These are phyloP conservation scores for Strix uralensis DNA, from an alignment of 2,113 vertebrate genomes.

Conservation along the genomic window DNA sequence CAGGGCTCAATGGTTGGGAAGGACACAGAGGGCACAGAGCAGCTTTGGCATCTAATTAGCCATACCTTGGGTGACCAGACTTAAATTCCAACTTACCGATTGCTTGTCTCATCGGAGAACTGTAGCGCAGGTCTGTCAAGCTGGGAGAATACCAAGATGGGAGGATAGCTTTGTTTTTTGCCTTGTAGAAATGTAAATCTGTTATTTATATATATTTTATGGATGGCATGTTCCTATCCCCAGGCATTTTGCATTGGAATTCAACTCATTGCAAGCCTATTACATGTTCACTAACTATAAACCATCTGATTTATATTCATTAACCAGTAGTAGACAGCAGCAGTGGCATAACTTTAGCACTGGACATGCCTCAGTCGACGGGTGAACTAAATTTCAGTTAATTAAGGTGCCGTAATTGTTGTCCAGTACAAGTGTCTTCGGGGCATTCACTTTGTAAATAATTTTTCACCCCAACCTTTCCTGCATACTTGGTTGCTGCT, in stretches of 20 bases:
- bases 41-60: background rate
- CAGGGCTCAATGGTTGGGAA: background rate
- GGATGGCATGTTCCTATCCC: conserved; percentile 78
- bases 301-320: conserved; percentile 90
- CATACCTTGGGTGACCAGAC: background rate
- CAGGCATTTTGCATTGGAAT: conserved; percentile 81
- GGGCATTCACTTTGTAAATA: conserved; percentile 80
- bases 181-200: conserved; percentile 51
- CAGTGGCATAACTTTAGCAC: conserved; percentile 70
- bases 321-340: conserved; percentile 80
- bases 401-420: conserved; percentile 83
- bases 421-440: conserved; percentile 80
- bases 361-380: conserved; percentile 76
- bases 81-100: background rate
- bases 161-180: background rate
- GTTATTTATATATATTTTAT: conserved; percentile 59
- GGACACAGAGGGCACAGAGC: fast-evolving
- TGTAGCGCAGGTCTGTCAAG: background rate
- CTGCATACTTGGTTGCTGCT: background rate
- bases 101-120: fast-evolving
- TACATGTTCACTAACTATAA: conserved; percentile 85
- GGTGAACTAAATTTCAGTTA: conserved; percentile 80
- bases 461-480: conserved; percentile 72
- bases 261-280: conserved; percentile 77
- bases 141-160: background rate